Conservation (phyloP, 2,888 invertebrate species). For the Acrocyrtus sp. region DNA sequence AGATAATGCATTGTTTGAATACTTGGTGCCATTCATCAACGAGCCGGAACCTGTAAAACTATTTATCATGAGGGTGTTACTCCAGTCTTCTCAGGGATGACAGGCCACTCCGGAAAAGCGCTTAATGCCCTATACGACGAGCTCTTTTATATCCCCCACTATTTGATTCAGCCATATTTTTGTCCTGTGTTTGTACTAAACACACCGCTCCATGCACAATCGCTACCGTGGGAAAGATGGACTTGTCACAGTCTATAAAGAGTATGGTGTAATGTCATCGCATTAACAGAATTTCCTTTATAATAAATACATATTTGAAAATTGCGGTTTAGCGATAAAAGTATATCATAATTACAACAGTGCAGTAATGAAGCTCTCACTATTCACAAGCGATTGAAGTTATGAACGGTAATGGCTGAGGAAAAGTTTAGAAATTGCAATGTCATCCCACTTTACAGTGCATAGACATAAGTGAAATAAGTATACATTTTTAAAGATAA, state of each 20-base stretch:
- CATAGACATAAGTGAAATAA: no score
- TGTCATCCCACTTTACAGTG: no score
- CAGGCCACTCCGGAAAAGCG: constrained; percentile 15
- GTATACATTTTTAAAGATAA: no score
- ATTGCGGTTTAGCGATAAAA: no score
- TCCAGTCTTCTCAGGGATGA: constrained; percentile 7
- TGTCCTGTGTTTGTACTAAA: background rate
- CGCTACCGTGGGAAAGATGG: background rate
- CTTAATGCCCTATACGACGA: no score
- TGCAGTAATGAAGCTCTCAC: no score
- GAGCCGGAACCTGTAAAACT: constrained; percentile 35
- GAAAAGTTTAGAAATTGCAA: no score
- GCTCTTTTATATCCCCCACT: no score
- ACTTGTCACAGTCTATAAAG: background rate
- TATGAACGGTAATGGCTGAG: no score
- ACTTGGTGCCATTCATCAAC: constrained; percentile 23
- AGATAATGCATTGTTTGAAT: constrained; percentile 18
- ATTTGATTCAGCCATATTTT: background rate
- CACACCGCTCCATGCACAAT: background rate
- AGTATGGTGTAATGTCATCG: background rate
- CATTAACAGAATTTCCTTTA: background rate
- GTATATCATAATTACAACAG: no score
- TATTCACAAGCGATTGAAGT: no score
- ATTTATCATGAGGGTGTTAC: constrained; percentile 35
- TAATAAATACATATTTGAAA: no score